A percentile compares a stretch with the other conserved stretches of the same genome.
Evolutionary conservation across 2,888 invertebrate species (phyloP).

Genomic region (Phalera bucephala): DNA sequence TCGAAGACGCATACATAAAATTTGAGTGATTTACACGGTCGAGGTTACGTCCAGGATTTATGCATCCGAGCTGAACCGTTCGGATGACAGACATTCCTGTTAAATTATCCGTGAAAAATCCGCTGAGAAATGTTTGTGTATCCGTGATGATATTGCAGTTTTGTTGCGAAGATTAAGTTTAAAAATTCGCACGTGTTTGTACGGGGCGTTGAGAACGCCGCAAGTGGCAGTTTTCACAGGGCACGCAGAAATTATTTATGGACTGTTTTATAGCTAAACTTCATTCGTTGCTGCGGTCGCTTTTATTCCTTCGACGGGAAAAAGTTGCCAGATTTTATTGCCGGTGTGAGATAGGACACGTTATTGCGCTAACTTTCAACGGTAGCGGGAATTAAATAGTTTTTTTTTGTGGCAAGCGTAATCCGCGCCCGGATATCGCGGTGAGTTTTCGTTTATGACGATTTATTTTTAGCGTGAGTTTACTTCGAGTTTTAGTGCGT

Average conservation of each 20-base stretch:
- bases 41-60: conserved; percentile 44
- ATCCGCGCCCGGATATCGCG: conserved; percentile 36
- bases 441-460: conserved; percentile 34
- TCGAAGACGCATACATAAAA: conserved; percentile 36
- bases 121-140: conserved; percentile 19
- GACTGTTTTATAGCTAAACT: conserved; percentile 80
- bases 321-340: conserved; percentile 79
- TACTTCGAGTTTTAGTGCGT: neutral
- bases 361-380: conserved; percentile 77
- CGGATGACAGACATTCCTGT: conserved; percentile 45
- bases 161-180: conserved; percentile 14
- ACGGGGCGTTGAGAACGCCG: conserved; percentile 44
- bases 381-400: conserved; percentile 67
- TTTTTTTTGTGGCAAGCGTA: conserved; percentile 60
- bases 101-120: conserved; percentile 58
- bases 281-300: conserved; percentile 80
- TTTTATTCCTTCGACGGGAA: conserved; percentile 78
- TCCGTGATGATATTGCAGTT: conserved; percentile 15
- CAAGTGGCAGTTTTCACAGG: conserved; percentile 70
- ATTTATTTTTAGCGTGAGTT: conserved; percentile 23
- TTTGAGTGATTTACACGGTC: conserved; percentile 53
- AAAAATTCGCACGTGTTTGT: conserved; percentile 50
- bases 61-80: conserved; percentile 39
- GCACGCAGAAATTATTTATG: conserved; percentile 78
- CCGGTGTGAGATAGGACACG: conserved; percentile 80